Evolutionary conservation across 64 coral and sea anemone species (phyloP).

Genomic region (Pocillopora damicornis): DNA sequence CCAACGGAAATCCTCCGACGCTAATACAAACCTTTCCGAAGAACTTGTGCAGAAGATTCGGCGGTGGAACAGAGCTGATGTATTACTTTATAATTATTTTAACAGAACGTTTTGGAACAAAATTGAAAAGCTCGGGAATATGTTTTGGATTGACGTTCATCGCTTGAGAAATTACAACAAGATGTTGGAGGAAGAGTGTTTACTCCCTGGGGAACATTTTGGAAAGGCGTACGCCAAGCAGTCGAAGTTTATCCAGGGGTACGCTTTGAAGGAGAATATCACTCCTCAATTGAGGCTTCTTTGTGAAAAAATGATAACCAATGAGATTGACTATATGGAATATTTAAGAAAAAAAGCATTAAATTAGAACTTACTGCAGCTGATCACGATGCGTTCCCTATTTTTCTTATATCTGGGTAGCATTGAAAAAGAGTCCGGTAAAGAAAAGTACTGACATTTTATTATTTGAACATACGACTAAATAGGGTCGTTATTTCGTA

Average conservation of each 20-base stretch:
- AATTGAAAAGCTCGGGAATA: constrained; percentile 1
- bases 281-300: neutral
- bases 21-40: neutral
- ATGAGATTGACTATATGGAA: constrained; percentile 30
- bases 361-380: neutral
- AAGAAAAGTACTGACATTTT: no score
- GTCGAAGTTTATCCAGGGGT: constrained; percentile 5
- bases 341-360: neutral
- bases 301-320: constrained; percentile 25
- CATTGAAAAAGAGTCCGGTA: no score
- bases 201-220: constrained; percentile 20
- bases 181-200: constrained; percentile 2
- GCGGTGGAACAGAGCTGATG: constrained; percentile 39
- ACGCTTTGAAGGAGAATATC: neutral
- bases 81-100: constrained; percentile 44
- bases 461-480: no score
- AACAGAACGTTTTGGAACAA: constrained; percentile 45
- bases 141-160: constrained; percentile 31
- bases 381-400: neutral
- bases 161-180: constrained; percentile 15
- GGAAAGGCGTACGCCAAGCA: constrained; percentile 23
- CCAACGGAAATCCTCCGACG: neutral
- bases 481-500: no score
- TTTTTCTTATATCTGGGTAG: no score
- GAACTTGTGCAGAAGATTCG: neutral